Evolutionary conservation across 2,888 invertebrate species (phyloP).

Genomic region (Eilema caniola): DNA sequence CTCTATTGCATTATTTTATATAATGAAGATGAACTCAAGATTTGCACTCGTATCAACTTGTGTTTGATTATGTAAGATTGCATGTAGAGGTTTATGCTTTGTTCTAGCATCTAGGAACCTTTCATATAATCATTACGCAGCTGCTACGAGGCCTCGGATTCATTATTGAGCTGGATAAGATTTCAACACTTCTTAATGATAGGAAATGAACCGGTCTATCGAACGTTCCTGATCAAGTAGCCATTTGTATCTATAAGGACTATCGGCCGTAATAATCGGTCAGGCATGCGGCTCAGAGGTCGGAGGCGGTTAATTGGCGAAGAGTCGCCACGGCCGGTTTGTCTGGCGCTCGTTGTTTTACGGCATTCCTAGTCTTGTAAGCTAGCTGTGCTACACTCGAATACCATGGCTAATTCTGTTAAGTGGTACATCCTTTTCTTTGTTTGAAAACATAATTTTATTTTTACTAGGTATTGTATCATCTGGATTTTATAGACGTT

Average conservation of each 20-base stretch:
- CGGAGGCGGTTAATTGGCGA: conserved; percentile 84
- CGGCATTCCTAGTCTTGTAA: conserved; percentile 72
- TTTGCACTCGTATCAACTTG: conserved; percentile 41
- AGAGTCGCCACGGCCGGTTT: conserved; percentile 78
- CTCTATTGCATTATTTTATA: conserved; percentile 19
- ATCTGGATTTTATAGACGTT: conserved; percentile 9
- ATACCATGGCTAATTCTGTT: conserved; percentile 50
- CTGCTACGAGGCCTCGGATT: conserved; percentile 16
- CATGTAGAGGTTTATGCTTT: conserved; percentile 47
- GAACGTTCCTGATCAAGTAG: conserved; percentile 46
- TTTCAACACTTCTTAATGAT: conserved; percentile 34
- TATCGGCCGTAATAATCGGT: conserved; percentile 63
- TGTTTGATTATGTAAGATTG: conserved; percentile 47
- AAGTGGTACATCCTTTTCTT: conserved; percentile 55
- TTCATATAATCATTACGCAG: conserved; percentile 29
- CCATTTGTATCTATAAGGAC: conserved; percentile 66
- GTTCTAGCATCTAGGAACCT: conserved; percentile 47
- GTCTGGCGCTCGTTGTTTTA: conserved; percentile 75
- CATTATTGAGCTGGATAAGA: conserved; percentile 27
- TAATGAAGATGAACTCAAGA: conserved; percentile 32
- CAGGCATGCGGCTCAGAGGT: conserved; percentile 75
- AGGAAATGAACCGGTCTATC: conserved; percentile 39
- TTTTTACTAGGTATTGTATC: conserved; percentile 20
- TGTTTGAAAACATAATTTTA: conserved; percentile 29
- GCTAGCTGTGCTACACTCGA: conserved; percentile 55